These are phyloP conservation scores for Drosophila tsacasi DNA, from an alignment of 1,140 invertebrate species.

Conservation along the genomic window DNA sequence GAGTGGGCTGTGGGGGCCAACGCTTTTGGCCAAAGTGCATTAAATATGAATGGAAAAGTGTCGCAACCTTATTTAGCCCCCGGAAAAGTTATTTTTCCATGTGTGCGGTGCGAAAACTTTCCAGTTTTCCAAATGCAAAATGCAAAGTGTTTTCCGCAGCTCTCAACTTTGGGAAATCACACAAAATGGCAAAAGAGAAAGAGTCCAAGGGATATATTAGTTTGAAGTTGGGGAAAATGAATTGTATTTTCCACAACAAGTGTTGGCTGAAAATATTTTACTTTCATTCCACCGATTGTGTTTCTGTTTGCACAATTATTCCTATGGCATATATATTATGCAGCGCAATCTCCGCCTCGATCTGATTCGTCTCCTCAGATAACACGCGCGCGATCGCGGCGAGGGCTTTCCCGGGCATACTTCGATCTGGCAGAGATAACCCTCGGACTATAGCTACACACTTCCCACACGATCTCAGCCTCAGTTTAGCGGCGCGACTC, in stretches of 20 bases:
- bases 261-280: background rate
- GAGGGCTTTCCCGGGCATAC: background rate
- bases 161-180: conserved; percentile 16
- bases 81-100: conserved; percentile 17
- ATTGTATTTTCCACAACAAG: background rate
- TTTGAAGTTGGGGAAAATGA: background rate
- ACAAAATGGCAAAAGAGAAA: background rate
- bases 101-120: conserved; percentile 19
- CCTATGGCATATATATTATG: background rate
- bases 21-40: conserved; percentile 54
- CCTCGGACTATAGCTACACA: background rate
- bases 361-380: background rate
- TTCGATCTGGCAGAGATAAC: conserved; percentile 16
- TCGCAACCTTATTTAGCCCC: conserved; percentile 12
- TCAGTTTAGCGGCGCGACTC: background rate
- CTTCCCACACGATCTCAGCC: background rate
- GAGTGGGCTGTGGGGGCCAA: background rate
- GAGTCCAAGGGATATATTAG: background rate
- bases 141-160: conserved; percentile 18
- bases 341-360: background rate
- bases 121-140: conserved; percentile 17
- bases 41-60: conserved; percentile 59
- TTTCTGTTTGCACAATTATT: background rate
- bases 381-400: background rate
- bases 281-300: background rate